These are phyloP conservation scores for Periplaneta americana DNA, from an alignment of 1,140 invertebrate genomes.

Conservation along the genomic window DNA sequence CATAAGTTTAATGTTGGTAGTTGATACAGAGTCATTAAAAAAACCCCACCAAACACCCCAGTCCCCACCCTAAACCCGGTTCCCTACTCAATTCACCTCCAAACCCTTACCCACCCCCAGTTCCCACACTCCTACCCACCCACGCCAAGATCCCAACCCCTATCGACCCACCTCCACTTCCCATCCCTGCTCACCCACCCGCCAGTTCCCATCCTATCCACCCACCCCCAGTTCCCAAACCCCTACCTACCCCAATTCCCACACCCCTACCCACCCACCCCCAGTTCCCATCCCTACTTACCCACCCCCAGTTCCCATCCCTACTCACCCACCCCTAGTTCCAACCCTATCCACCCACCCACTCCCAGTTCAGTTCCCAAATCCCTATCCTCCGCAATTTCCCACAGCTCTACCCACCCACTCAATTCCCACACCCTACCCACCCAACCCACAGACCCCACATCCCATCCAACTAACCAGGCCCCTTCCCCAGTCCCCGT, in stretches of 20 bases:
- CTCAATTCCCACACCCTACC: background rate
- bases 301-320: background rate
- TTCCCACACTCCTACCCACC: background rate
- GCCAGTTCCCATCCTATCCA: background rate
- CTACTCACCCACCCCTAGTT: background rate
- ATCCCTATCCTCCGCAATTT: background rate
- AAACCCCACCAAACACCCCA: too few species aligned
- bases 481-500: background rate
- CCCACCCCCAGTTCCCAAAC: background rate
- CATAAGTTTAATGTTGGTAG: too few species aligned
- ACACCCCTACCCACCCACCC: background rate
- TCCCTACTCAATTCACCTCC: background rate
- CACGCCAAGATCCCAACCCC: background rate
- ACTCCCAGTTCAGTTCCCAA: background rate
- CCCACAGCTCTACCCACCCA: background rate
- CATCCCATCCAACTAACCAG: background rate
- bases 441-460: background rate
- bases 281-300: background rate
- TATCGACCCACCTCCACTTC: background rate
- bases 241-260: background rate
- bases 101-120: background rate
- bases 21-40: too few species aligned
- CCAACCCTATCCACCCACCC: background rate
- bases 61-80: background rate
- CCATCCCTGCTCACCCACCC: background rate